Evolutionary conservation across 64 coral and sea anemone species (phyloP), one percentile per base, ranked within the genome.

Genomic region (Porites australiensis): DNA sequence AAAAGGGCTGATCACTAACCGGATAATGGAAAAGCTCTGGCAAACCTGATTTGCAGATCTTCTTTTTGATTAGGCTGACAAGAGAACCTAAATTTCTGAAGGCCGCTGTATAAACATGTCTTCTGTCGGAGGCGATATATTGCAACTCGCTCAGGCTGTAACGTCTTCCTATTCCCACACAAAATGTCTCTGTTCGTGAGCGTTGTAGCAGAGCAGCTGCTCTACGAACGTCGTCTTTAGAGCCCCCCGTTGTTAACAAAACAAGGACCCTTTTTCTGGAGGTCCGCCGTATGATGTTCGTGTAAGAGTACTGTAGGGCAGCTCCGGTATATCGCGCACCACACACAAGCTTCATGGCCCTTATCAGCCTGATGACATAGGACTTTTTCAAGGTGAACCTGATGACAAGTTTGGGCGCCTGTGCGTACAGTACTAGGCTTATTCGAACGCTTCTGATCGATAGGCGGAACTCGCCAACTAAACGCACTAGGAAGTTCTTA

Each of bases 101-200:
- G 10, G 81, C 91, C 8, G 84, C 91, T n/a, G 91, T 93, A 60
- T 93, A 93, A 2, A 93, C 82, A 79, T 93, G 91, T 16, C 50
- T n/a, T 48, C 16, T 74, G 58, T 93, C 91, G 45, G 72, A 87
- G 53, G 91, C 91, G 16, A 93, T 87, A 16, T 93, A 74, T 15
- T 68, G 64, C 48, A 93, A 59, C 27, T 93, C 70, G 18, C 46
- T 54, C 4, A 87, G 44, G 0, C 62, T 93, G 60, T 93, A 93
- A 16, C 61, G 91, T 13, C 82, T 54, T 67, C 91, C 91, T 44
- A 93, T 50, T 9, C 82, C 82, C 9, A 93, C 52, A 13, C 54
- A 10, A 22, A 93, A 87, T 8, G 61, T 61, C n/a, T 93, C 82
- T 12, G 87, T 58, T n/a, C 82, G 60, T 70, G 44, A 53, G 3